Conservation (phyloP, 2,888 invertebrate genomes). For the Bruchidius siliquastri region DNA sequence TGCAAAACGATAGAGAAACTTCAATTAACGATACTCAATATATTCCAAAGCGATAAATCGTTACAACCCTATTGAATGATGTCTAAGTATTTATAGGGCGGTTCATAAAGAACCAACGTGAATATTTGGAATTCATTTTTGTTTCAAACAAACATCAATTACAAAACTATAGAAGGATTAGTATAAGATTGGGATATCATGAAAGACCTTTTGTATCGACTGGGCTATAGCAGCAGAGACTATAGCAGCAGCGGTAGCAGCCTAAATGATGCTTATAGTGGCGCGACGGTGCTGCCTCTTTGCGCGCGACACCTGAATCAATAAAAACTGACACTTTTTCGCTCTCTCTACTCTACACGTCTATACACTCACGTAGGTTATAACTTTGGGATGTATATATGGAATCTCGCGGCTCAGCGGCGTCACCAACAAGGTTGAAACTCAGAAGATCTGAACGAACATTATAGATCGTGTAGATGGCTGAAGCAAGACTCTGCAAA, state of each 20-base stretch:
- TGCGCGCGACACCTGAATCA: constrained; percentile 41
- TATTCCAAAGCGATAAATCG: too few relatives aligned
- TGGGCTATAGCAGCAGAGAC: neutral
- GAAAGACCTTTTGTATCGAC: neutral
- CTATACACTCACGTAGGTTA: constrained; percentile 25
- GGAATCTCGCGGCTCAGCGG: constrained; percentile 17
- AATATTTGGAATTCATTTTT: too few relatives aligned
- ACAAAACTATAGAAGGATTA: too few relatives aligned
- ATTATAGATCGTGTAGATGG: too few relatives aligned
- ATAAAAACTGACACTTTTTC: constrained; percentile 45
- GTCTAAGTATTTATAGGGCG: too few relatives aligned
- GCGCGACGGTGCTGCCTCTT: constrained; percentile 18
- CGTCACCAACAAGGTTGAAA: neutral
- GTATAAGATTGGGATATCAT: too few relatives aligned
- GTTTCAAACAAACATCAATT: too few relatives aligned
- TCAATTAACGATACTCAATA: too few relatives aligned
- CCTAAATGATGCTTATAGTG: constrained; percentile 9
- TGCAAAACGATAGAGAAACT: too few relatives aligned
- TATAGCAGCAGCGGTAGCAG: constrained; percentile 3
- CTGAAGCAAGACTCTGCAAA: too few relatives aligned
- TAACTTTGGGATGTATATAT: constrained; percentile 26
- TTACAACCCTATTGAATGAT: too few relatives aligned
- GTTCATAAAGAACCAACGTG: too few relatives aligned
- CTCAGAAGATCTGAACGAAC: neutral
- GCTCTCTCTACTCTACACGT: constrained; percentile 28